phyloP scores from a whole-genome alignment of 2,888 invertebrate genomes.

The Galerucella calmariensis region DNA sequence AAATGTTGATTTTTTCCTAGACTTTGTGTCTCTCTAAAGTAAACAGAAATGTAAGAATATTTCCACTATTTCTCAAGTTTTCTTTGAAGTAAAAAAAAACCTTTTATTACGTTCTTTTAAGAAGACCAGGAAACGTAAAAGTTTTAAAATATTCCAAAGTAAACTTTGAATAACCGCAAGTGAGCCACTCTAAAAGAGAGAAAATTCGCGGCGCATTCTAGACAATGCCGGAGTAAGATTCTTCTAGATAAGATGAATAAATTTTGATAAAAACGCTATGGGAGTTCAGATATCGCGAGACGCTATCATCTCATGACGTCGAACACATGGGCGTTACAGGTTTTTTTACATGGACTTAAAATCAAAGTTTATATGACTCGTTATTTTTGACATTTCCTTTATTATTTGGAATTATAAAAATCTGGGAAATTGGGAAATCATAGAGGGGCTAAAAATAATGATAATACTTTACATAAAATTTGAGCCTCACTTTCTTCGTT shows the following conservation, averaged over 20 bases:
- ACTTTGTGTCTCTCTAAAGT: background rate
- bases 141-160: constrained; percentile 27
- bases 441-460: too few species aligned
- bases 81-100: background rate
- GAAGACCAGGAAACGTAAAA: background rate
- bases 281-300: constrained; percentile 38
- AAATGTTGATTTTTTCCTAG: background rate
- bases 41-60: background rate
- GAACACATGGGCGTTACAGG: background rate
- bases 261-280: constrained; percentile 39
- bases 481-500: too few species aligned
- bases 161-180: constrained; percentile 30
- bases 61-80: background rate
- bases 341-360: too few species aligned
- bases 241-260: constrained; percentile 39
- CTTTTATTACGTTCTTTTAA: background rate
- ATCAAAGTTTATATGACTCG: too few species aligned
- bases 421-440: too few species aligned
- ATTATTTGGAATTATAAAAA: too few species aligned
- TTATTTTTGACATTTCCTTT: too few species aligned
- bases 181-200: constrained; percentile 14
- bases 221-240: constrained; percentile 32
- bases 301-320: constrained; percentile 32
- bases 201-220: constrained; percentile 27
- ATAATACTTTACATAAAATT: too few species aligned